Conservation (phyloP, 2,113 vertebrate species). For the Anthoscopus minutus region DNA sequence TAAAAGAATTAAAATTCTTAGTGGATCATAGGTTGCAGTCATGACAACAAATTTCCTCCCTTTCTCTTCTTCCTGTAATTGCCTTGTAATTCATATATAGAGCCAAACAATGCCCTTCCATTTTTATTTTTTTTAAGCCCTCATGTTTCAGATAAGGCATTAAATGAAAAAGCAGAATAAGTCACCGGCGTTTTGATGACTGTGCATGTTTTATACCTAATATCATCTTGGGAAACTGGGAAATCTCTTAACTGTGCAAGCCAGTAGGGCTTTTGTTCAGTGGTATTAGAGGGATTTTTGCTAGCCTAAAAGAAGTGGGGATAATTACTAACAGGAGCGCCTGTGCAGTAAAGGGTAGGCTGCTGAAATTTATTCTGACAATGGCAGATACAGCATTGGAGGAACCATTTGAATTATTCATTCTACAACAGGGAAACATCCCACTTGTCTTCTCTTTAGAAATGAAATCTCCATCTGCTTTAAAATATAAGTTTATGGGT, state of each 20-base stretch:
- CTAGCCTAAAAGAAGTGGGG: not conserved
- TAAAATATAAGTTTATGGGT: slow-evolving; percentile 8
- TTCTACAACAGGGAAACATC: slow-evolving; percentile 51
- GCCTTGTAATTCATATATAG: not conserved
- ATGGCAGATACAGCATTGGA: slow-evolving; percentile 18
- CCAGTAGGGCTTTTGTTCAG: not conserved
- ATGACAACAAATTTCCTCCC: slow-evolving; percentile 22
- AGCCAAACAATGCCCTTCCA: not conserved
- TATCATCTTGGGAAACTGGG: not conserved
- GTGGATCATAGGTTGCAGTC: slow-evolving; percentile 11
- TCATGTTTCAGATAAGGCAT: not conserved
- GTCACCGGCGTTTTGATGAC: not conserved
- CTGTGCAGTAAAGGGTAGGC: slow-evolving; percentile 25
- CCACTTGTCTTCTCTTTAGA: slow-evolving; percentile 50
- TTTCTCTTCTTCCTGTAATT: not conserved
- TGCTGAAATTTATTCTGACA: slow-evolving; percentile 58
- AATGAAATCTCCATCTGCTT: slow-evolving; percentile 34
- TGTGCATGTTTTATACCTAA: not conserved
- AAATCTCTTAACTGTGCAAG: not conserved
- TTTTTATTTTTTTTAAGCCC: not conserved
- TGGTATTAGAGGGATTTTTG: not conserved
- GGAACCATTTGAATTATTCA: slow-evolving; percentile 65
- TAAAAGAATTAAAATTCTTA: slow-evolving; percentile 38
- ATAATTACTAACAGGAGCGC: slow-evolving; percentile 35
- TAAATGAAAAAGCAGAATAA: not conserved